phyloP scores from a whole-genome alignment of 1,140 invertebrate species.

The Dryas iulia region DNA sequence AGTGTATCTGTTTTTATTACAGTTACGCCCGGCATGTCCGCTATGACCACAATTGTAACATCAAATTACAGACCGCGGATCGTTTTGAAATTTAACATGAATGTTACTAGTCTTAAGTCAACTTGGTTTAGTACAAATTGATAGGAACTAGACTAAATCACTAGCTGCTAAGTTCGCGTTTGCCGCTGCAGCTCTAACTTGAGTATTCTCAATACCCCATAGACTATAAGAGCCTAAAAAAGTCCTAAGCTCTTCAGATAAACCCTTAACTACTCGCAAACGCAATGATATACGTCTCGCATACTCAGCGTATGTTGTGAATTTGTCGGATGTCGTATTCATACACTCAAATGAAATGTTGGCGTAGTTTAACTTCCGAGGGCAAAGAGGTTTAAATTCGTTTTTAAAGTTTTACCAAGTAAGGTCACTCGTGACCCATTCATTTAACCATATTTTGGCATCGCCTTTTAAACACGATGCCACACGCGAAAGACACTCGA shows the following conservation, averaged over 20 bases:
- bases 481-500: constrained; percentile 27
- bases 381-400: constrained; percentile 30
- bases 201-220: constrained; percentile 24
- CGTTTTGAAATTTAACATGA: neutral
- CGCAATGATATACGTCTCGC: constrained; percentile 28
- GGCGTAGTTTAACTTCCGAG: constrained; percentile 15
- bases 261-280: constrained; percentile 24
- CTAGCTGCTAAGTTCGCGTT: constrained; percentile 18
- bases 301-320: constrained; percentile 30
- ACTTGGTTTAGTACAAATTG: constrained; percentile 28
- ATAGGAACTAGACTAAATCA: constrained; percentile 24
- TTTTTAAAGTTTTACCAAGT: constrained; percentile 29
- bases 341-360: constrained; percentile 28
- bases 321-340: constrained; percentile 25
- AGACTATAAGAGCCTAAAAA: constrained; percentile 18
- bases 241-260: constrained; percentile 21
- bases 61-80: too few relatives aligned
- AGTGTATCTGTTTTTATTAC: neutral
- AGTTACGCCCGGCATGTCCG: neutral
- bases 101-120: neutral
- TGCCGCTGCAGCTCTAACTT: constrained; percentile 23
- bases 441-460: constrained; percentile 19
- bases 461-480: constrained; percentile 25
- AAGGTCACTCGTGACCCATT: constrained; percentile 24
- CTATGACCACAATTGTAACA: constrained; percentile 1